These are phyloP conservation scores for Xanthorhoe spadicearia DNA, from an alignment of 2,888 invertebrate species.

Conservation along the genomic window DNA sequence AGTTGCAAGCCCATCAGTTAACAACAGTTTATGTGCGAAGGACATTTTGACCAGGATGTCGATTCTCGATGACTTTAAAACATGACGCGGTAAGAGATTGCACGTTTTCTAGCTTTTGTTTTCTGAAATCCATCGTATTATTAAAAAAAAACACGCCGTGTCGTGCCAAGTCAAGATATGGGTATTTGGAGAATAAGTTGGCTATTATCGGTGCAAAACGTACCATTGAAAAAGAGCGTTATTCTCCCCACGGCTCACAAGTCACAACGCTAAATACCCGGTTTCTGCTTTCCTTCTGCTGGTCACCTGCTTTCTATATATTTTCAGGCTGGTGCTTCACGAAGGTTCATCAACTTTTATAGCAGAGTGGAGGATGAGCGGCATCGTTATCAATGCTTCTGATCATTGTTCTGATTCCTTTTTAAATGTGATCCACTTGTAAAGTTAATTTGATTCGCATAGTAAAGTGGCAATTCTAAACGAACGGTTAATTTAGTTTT, in stretches of 20 bases:
- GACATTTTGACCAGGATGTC: too few species aligned
- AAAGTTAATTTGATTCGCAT: slow-evolving; percentile 36
- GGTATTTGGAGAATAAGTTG: too few species aligned
- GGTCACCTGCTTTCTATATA: slow-evolving; percentile 14
- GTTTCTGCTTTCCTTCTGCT: background rate
- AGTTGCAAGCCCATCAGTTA: background rate
- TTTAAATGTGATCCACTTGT: slow-evolving; percentile 43
- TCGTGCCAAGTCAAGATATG: too few species aligned
- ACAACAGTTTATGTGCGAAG: background rate
- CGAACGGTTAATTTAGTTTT: background rate
- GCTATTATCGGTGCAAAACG: too few species aligned
- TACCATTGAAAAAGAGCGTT: too few species aligned
- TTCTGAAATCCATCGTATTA: too few species aligned
- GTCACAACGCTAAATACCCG: too few species aligned
- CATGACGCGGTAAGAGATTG: too few species aligned
- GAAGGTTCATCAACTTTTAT: slow-evolving; percentile 46
- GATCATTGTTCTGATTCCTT: slow-evolving; percentile 48
- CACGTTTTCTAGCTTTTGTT: too few species aligned
- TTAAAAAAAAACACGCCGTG: too few species aligned
- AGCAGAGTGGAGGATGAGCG: slow-evolving; percentile 41
- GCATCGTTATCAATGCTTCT: slow-evolving; percentile 61
- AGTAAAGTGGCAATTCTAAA: background rate
- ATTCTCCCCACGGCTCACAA: too few species aligned
- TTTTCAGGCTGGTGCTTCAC: slow-evolving; percentile 15
- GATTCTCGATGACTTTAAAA: too few species aligned